Evolutionary conservation across 2,888 invertebrate genomes (phyloP).

Genomic region (Catocala fraxini): DNA sequence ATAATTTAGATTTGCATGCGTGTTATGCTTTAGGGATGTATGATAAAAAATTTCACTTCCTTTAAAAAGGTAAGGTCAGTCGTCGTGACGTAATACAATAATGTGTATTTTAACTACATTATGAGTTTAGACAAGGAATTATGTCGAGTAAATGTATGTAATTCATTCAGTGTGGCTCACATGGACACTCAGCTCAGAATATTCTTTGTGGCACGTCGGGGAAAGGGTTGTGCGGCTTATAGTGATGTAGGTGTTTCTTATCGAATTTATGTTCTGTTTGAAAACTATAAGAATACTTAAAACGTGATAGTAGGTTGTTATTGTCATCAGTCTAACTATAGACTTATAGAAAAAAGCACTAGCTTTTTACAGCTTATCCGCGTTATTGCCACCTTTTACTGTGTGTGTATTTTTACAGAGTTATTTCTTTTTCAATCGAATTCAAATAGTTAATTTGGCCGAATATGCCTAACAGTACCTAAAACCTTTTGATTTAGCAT

Average conservation of each 20-base stretch:
- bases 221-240: slow-evolving; percentile 46
- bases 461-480: no score
- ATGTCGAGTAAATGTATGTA: slow-evolving; percentile 45
- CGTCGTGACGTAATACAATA: slow-evolving; percentile 28
- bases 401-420: no score
- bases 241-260: slow-evolving; percentile 35
- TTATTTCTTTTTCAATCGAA: no score
- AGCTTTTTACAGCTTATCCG: no score
- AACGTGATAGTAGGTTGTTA: no score
- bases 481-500: no score
- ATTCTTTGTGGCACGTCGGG: slow-evolving; percentile 51
- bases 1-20: no score
- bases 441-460: no score
- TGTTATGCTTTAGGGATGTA: background rate
- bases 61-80: slow-evolving; percentile 32
- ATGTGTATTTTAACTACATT: slow-evolving; percentile 37
- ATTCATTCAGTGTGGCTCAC: slow-evolving; percentile 50
- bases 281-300: background rate
- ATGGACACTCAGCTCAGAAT: slow-evolving; percentile 51
- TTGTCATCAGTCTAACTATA: no score
- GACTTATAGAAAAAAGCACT: no score
- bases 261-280: slow-evolving; percentile 3
- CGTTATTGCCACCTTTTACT: no score
- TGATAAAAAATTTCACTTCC: slow-evolving; percentile 40
- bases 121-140: slow-evolving; percentile 37